Conservation (phyloP, 1,140 invertebrate genomes). For the Drosophila simulans region DNA sequence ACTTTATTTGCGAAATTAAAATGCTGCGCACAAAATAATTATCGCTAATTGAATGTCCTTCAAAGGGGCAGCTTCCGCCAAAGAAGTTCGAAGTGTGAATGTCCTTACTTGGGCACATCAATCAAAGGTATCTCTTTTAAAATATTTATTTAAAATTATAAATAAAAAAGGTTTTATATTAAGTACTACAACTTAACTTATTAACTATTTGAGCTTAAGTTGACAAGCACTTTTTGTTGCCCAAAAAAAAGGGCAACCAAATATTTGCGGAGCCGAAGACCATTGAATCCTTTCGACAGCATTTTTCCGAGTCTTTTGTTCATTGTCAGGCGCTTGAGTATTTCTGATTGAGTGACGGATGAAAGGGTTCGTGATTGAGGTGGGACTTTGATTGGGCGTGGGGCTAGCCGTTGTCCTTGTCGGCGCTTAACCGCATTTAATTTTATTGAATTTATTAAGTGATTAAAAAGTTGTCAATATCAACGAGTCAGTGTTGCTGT, state of each 20-base stretch:
- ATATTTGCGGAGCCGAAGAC: conserved; percentile 3
- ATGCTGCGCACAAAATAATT: conserved; percentile 66
- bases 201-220: no score
- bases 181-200: no score
- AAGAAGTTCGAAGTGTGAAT: conserved; percentile 3
- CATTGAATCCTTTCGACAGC: conserved; percentile 43
- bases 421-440: conserved; percentile 82
- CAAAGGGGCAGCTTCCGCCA: conserved; percentile 18
- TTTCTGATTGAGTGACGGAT: conserved; percentile 56
- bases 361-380: conserved; percentile 30
- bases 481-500: conserved; percentile 64
- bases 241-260: background rate
- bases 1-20: conserved; percentile 76
- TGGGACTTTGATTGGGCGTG: background rate
- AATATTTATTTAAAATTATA: no score
- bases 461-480: conserved; percentile 84
- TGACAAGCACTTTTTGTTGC: background rate
- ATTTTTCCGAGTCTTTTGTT: conserved; percentile 54
- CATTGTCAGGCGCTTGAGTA: conserved; percentile 62
- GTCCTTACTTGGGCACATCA: background rate
- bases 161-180: no score
- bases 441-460: conserved; percentile 85
- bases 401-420: conserved; percentile 48
- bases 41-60: conserved; percentile 78
- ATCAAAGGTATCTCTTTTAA: background rate